Conservation (phyloP, 2,113 vertebrate genomes). For the Phyllopteryx taeniolatus region DNA sequence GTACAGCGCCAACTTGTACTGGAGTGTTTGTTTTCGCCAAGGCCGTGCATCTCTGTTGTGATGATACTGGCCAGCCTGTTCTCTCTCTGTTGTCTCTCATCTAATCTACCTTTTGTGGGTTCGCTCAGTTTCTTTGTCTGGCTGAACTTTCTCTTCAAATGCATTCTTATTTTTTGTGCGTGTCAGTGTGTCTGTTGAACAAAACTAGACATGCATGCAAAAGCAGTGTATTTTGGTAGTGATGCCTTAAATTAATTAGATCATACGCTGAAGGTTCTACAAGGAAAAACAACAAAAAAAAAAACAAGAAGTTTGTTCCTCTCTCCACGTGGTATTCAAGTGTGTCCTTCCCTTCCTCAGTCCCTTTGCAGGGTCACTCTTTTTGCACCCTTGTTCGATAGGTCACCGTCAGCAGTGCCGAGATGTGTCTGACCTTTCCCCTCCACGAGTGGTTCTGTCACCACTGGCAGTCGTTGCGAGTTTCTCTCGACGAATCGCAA, state of each 20-base stretch:
- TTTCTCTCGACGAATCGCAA: slow-evolving; percentile 67
- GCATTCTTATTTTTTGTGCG: slow-evolving; percentile 69
- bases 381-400: slow-evolving; percentile 72
- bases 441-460: slow-evolving; percentile 56
- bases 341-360: slow-evolving; percentile 73
- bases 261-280: slow-evolving; percentile 70
- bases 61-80: slow-evolving; percentile 48
- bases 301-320: slow-evolving; percentile 69
- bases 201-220: slow-evolving; percentile 78
- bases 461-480: slow-evolving; percentile 59
- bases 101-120: slow-evolving; percentile 46
- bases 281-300: slow-evolving; percentile 34
- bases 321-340: slow-evolving; percentile 71
- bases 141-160: slow-evolving; percentile 64
- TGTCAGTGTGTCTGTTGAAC: slow-evolving; percentile 73
- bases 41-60: slow-evolving; percentile 33
- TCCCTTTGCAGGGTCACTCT: slow-evolving; percentile 69
- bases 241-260: slow-evolving; percentile 75
- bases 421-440: slow-evolving; percentile 59
- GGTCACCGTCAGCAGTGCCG: slow-evolving; percentile 69
- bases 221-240: slow-evolving; percentile 76
- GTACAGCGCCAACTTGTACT: slow-evolving; percentile 54
- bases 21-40: slow-evolving; percentile 49
- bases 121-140: slow-evolving; percentile 61
- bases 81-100: slow-evolving; percentile 24